Conservation (phyloP, 2,113 vertebrate species). For the Gallinago media region DNA sequence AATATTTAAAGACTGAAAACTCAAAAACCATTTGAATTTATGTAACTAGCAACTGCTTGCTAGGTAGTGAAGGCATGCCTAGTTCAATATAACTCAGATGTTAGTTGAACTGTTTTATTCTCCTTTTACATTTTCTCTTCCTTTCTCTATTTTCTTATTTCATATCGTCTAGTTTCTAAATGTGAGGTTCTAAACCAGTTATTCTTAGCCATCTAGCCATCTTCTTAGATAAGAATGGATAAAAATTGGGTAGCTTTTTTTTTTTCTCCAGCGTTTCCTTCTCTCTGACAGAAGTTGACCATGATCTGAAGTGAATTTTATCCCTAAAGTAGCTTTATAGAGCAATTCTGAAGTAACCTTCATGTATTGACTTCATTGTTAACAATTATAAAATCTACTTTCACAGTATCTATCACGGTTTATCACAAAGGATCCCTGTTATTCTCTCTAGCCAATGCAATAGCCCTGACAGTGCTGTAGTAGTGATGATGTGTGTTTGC, state of each 20-base stretch:
- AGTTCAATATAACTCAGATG: slow-evolving; percentile 10
- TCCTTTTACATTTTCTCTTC: not conserved
- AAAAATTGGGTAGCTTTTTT: not conserved
- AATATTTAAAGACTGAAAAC: not conserved
- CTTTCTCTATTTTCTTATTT: not conserved
- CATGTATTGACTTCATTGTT: slow-evolving; percentile 50
- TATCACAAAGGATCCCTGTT: not conserved
- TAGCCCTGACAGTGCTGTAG: not conserved
- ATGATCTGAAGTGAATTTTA: slow-evolving; percentile 11
- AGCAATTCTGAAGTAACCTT: slow-evolving; percentile 50
- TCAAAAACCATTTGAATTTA: not conserved
- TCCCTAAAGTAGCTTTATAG: slow-evolving; percentile 29
- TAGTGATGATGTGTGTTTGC: not conserved
- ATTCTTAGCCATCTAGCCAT: not conserved
- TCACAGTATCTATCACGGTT: not conserved
- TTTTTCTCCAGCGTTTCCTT: not conserved
- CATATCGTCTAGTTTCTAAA: not conserved
- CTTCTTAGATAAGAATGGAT: not conserved
- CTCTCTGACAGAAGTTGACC: slow-evolving; percentile 7
- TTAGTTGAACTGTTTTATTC: not conserved
- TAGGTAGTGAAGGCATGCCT: not conserved
- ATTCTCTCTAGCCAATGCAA: slow-evolving; percentile 20
- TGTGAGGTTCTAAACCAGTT: not conserved
- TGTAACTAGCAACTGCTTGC: not conserved
- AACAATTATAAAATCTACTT: slow-evolving; percentile 46